Evolutionary conservation across 2,888 invertebrate species (phyloP), one percentile per base, ranked within the genome.

Genomic region (Ellobium chinense): DNA sequence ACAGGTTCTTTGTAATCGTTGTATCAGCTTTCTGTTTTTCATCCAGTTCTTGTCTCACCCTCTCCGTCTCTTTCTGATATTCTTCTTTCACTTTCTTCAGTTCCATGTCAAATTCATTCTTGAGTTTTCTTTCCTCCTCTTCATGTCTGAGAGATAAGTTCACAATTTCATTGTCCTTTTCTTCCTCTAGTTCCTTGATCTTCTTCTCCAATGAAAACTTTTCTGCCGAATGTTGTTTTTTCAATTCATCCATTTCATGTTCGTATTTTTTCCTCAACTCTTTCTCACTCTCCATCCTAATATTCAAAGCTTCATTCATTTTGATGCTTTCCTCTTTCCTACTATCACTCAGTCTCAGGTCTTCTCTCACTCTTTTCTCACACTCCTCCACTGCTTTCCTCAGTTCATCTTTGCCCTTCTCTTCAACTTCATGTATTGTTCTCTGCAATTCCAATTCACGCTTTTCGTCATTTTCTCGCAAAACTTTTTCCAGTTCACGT

Each of bases 41-140:
- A 3, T 27, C 37, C 14, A 60, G 21, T 18, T 37, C 63, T 36
- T 78, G 21, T 31, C 37, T 4, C 31, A 46, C 27, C n/a, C 37
- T 37, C 18, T 46, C 54, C 36, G 12, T 68, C 31, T 46, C 31
- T 31, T 72, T 56, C n/a, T 27, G n/a, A 29, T 54, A 29, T 7
- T 76, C 66, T 18, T 4, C 1, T 31, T 66, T 76, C 29, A 31
- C 5, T 7, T n/a, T 60, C 5, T 14, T 12, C 1, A 36, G 1
- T 9, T 56, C 29, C 1, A 24, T 56, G 12, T 56, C 54, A 66
- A 27, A 66, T 56, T 34, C 9, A 56, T 66, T 66, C 66, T 36
- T 65, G 56, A 76, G 7, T 36, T 36, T 76, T 34, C 36, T 34
- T 29, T 62, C 56, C 31, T 46, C 63, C 24, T 74, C 63, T n/a